Evolutionary conservation across 1,140 invertebrate species (phyloP).

Genomic region (Globodera rostochiensis): DNA sequence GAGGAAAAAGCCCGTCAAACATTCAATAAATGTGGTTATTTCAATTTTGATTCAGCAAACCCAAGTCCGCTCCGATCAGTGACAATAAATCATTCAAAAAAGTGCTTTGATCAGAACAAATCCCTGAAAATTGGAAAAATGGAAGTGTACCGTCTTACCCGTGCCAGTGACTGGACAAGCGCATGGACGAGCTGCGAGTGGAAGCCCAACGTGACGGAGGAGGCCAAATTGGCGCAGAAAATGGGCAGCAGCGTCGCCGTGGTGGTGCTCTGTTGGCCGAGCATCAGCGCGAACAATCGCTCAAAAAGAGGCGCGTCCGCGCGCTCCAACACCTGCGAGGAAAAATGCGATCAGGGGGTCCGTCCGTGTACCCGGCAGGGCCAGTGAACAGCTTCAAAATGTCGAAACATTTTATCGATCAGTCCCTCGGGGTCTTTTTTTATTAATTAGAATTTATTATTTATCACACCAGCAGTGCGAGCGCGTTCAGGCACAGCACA

Average conservation of each 20-base stretch:
- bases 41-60: not conserved
- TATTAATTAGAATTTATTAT: no score
- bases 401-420: no score
- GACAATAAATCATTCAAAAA: no score
- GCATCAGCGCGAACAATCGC: slow-evolving; percentile 25
- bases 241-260: slow-evolving; percentile 31
- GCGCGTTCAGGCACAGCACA: slow-evolving; percentile 51
- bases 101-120: not conserved
- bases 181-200: slow-evolving; percentile 41
- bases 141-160: not conserved
- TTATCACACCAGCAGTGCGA: slow-evolving; percentile 38
- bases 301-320: slow-evolving; percentile 48
- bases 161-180: slow-evolving; percentile 14
- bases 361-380: no score
- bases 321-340: slow-evolving; percentile 50
- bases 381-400: no score
- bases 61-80: not conserved
- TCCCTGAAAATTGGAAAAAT: not conserved
- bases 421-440: no score
- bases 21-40: not conserved
- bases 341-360: no score
- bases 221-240: slow-evolving; percentile 47
- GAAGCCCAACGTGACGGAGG: slow-evolving; percentile 34
- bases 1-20: not conserved
- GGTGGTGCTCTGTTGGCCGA: slow-evolving; percentile 16